Conservation (phyloP, 2,888 invertebrate species). For the Notodonta ziczac region DNA sequence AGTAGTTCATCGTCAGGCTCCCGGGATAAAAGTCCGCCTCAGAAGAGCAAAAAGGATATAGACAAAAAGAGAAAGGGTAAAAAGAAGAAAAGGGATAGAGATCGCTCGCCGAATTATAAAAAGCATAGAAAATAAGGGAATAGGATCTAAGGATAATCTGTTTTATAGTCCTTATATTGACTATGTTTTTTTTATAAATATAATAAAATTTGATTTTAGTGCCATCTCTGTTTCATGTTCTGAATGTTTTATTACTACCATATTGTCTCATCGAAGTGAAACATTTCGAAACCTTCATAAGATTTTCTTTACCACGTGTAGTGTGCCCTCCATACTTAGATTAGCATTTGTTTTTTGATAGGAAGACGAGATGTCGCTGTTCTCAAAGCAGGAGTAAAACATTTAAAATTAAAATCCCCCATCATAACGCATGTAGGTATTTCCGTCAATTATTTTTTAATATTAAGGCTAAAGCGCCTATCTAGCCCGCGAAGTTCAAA, state of each 20-base stretch:
- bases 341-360: too few relatives aligned
- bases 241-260: background rate
- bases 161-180: conserved; percentile 1
- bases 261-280: background rate
- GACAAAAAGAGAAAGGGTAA: conserved; percentile 85
- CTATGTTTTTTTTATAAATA: conserved; percentile 14
- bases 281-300: too few relatives aligned
- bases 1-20: conserved; percentile 54
- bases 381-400: background rate
- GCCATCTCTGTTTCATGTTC: conserved; percentile 3
- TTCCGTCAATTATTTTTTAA: too few relatives aligned
- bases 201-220: conserved; percentile 14
- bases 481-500: too few relatives aligned
- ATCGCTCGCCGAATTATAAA: conserved; percentile 78
- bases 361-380: background rate
- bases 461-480: too few relatives aligned
- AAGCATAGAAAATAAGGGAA: conserved; percentile 75
- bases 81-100: conserved; percentile 81
- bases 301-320: too few relatives aligned
- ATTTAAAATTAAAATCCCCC: too few relatives aligned
- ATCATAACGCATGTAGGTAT: too few relatives aligned
- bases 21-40: conserved; percentile 62
- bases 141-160: conserved; percentile 32
- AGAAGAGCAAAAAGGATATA: conserved; percentile 76
- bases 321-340: too few relatives aligned